These are phyloP conservation scores for Orcinus orca DNA, from an alignment of 2,113 vertebrate genomes.

Conservation along the genomic window DNA sequence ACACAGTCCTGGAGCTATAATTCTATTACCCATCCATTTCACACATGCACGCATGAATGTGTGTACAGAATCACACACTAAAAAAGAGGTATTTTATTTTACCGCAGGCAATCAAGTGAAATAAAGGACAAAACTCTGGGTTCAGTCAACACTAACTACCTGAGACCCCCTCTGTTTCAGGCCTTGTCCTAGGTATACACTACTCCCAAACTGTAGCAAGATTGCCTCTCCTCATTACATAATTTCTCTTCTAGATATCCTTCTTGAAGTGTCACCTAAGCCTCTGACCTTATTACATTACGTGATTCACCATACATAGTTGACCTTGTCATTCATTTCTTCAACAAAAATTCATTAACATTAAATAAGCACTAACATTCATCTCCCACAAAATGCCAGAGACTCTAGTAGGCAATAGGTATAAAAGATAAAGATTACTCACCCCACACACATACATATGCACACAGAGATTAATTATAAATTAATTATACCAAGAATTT, in stretches of 20 bases:
- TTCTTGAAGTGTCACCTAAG: background rate
- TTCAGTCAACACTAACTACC: background rate
- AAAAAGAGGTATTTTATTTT: background rate
- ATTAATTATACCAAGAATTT: background rate
- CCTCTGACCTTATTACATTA: background rate
- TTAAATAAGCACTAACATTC: background rate
- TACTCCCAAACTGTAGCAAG: background rate
- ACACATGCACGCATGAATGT: background rate
- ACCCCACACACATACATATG: background rate
- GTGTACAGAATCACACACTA: background rate
- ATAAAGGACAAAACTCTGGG: background rate
- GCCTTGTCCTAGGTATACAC: rapidly evolving
- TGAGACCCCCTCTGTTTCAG: background rate
- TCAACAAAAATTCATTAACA: background rate
- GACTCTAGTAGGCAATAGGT: background rate
- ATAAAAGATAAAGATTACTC: background rate
- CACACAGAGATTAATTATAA: background rate
- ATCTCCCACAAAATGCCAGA: background rate
- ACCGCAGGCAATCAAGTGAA: background rate
- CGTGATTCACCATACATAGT: background rate
- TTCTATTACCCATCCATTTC: background rate
- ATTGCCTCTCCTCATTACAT: background rate
- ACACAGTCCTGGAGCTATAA: background rate
- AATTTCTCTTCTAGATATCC: background rate
- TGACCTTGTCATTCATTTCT: background rate